A percentile compares a stretch with the other conserved stretches of the same genome.
Conservation (phyloP, 2,113 vertebrate genomes). For the Gallinago paraguaiae region DNA sequence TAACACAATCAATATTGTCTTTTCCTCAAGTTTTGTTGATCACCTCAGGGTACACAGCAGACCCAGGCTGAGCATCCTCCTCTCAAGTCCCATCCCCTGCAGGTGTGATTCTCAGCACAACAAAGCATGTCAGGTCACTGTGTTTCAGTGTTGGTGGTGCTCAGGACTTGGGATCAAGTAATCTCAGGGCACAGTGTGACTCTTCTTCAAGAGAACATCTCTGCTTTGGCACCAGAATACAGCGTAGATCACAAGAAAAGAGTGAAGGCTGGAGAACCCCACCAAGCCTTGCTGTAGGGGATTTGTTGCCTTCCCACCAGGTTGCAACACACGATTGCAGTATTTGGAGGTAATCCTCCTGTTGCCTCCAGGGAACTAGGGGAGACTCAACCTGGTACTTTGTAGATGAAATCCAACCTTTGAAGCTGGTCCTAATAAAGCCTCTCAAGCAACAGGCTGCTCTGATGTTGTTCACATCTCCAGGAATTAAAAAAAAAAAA, state of each 20-base stretch:
- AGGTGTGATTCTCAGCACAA: neutral
- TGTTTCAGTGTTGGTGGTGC: neutral
- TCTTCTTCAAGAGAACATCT: neutral
- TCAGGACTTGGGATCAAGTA: neutral
- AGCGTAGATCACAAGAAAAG: neutral
- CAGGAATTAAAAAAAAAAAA: neutral
- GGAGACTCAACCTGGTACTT: fast-evolving
- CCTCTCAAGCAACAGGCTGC: neutral
- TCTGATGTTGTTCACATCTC: neutral
- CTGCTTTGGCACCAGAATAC: neutral
- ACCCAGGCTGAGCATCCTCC: neutral
- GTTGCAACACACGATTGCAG: neutral
- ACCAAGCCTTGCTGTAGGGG: neutral
- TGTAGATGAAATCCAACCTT: neutral
- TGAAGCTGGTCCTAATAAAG: neutral
- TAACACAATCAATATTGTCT: neutral
- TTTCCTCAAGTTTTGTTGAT: neutral
- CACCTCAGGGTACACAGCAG: neutral
- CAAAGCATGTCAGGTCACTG: neutral
- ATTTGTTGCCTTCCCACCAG: neutral
- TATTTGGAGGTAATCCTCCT: neutral
- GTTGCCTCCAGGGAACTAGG: neutral
- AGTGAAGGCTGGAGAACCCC: neutral
- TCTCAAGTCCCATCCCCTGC: neutral
- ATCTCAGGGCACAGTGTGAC: fast-evolving